Conservation (phyloP, 37 sponge, comb jelly and placozoan genomes). For the Cliona cf. orientalis region DNA sequence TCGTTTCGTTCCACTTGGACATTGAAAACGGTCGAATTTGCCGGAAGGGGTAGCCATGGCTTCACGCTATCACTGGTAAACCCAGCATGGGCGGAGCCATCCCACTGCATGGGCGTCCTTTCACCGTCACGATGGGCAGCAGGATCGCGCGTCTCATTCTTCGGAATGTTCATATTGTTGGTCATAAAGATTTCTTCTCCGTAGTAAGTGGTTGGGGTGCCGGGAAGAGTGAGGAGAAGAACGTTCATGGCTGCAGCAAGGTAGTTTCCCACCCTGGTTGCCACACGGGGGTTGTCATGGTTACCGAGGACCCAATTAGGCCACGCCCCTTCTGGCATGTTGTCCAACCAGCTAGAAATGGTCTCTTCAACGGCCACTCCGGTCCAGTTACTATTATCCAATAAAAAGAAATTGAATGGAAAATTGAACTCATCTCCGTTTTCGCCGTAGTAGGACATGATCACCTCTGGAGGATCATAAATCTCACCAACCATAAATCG, state of each 20-base stretch:
- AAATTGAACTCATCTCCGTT: conserved; percentile 74
- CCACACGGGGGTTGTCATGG: conserved; percentile 86
- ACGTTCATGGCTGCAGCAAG: conserved; percentile 72
- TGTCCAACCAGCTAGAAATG: conserved; percentile 68
- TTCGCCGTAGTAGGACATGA: conserved; percentile 75
- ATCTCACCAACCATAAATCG: conserved; percentile 79
- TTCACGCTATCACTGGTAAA: conserved; percentile 40
- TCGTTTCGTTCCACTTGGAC: conserved; percentile 50
- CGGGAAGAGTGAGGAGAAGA: conserved; percentile 82
- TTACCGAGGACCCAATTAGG: conserved; percentile 97
- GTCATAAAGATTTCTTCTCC: conserved; percentile 91
- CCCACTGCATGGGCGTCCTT: conserved; percentile 95
- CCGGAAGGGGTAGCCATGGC: conserved; percentile 88
- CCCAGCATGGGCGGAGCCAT: conserved; percentile 70
- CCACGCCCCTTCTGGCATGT: conserved; percentile 73
- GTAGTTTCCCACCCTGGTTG: conserved; percentile 64
- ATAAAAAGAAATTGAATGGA: conserved; percentile 90
- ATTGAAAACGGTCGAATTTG: conserved; percentile 60
- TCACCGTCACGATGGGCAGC: conserved; percentile 72
- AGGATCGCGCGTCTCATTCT: conserved; percentile 38
- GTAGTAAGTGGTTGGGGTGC: conserved; percentile 92
- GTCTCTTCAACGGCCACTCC: conserved; percentile 51
- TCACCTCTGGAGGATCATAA: conserved; percentile 49
- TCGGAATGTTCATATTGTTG: conserved; percentile 68
- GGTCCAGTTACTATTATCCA: conserved; percentile 72